phyloP scores from a whole-genome alignment of 2,113 vertebrate genomes.

The Ailurus styani region DNA sequence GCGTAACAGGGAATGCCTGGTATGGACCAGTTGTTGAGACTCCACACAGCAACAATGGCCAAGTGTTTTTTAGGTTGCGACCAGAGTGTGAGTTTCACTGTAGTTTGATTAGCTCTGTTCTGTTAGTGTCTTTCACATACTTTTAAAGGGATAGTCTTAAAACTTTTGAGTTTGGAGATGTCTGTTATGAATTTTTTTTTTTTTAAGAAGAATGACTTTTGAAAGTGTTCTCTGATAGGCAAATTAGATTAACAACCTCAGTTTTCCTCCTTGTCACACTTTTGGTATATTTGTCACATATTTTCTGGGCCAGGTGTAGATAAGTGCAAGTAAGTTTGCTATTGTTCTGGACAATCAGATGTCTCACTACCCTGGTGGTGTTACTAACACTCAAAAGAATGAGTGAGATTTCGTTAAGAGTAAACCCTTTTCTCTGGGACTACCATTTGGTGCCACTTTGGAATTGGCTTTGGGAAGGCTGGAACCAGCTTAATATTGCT shows the following conservation, averaged over 20 bases:
- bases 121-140: background rate
- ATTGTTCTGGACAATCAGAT: background rate
- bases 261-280: background rate
- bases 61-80: background rate
- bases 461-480: background rate
- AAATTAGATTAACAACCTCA: background rate
- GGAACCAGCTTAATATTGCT: background rate
- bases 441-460: background rate
- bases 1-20: background rate
- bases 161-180: background rate
- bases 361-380: background rate
- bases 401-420: background rate
- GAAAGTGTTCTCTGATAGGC: background rate
- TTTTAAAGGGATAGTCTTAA: conserved; percentile 6
- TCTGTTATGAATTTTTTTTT: background rate
- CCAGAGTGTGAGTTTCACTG: background rate
- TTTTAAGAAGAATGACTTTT: conserved; percentile 11
- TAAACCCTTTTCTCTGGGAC: background rate
- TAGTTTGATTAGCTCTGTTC: background rate
- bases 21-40: background rate
- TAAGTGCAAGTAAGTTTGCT: background rate
- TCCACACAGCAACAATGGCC: background rate
- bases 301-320: conserved; percentile 23
- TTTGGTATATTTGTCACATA: background rate
- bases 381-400: background rate